Percentiles rank a stretch among this genome's conserved stretches.
phyloP scores from a whole-genome alignment of 2,113 vertebrate genomes.

The chimpanzee (Pan troglodytes) region NHGRI_mPanTro3-v2.1_pri NC_072398.2:221399501-221400000 shows the following conservation, averaged over 20 bases:
- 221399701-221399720: slow-evolving; percentile 65
- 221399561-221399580: slow-evolving; percentile 86
- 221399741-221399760: slow-evolving; percentile 71
- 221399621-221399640: slow-evolving; percentile 76
- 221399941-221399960: neutral
- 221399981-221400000: rapidly evolving
- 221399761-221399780: slow-evolving; percentile 55
- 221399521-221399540: slow-evolving; percentile 86
- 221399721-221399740: slow-evolving; percentile 76
- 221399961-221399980: rapidly evolving
- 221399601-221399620: slow-evolving; percentile 74
- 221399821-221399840: neutral
- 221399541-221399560: slow-evolving; percentile 88
- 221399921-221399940: neutral
- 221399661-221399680: slow-evolving; percentile 33
- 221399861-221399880: neutral
- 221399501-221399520: slow-evolving; percentile 89
- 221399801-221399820: slow-evolving; percentile 52
- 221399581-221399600: slow-evolving; percentile 83
- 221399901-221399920: rapidly evolving
- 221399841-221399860: neutral
- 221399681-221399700: slow-evolving; percentile 50
- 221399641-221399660: slow-evolving; percentile 62
- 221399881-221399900: neutral
- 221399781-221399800: slow-evolving; percentile 41